phyloP scores from a whole-genome alignment of 2,797 vertebrate species.

The Melopsittacus undulatus region DNA sequence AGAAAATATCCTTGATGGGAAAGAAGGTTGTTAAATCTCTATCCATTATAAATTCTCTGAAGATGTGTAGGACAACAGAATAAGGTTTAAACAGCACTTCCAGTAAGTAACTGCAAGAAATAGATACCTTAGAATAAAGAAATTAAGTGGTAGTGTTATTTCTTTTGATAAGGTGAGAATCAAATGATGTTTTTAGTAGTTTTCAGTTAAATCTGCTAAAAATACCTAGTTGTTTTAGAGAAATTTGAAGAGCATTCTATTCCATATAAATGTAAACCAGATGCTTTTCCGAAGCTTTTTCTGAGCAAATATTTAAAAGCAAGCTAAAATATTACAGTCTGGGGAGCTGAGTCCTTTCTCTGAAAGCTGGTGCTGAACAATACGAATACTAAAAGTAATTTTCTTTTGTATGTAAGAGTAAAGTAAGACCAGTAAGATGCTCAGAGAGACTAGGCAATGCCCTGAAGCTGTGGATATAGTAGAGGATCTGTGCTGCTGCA shows the following conservation, averaged over 20 bases:
- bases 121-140: neutral
- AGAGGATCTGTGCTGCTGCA: neutral
- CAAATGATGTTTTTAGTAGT: neutral
- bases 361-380: neutral
- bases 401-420: neutral
- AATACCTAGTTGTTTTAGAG: neutral
- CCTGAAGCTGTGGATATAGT: neutral
- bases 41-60: neutral
- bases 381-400: neutral
- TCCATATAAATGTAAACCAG: neutral
- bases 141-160: constrained; percentile 3
- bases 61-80: neutral
- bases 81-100: constrained; percentile 20
- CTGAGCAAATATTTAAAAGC: neutral
- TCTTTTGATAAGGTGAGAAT: neutral
- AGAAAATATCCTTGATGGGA: neutral
- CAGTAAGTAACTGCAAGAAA: neutral
- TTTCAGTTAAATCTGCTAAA: neutral
- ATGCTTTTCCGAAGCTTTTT: neutral
- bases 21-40: neutral
- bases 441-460: neutral
- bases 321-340: neutral
- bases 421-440: neutral
- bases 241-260: neutral
- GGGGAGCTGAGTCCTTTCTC: neutral